phyloP scores from a whole-genome alignment of 2,113 vertebrate genomes.

The Aspidoscelis tigris region DNA sequence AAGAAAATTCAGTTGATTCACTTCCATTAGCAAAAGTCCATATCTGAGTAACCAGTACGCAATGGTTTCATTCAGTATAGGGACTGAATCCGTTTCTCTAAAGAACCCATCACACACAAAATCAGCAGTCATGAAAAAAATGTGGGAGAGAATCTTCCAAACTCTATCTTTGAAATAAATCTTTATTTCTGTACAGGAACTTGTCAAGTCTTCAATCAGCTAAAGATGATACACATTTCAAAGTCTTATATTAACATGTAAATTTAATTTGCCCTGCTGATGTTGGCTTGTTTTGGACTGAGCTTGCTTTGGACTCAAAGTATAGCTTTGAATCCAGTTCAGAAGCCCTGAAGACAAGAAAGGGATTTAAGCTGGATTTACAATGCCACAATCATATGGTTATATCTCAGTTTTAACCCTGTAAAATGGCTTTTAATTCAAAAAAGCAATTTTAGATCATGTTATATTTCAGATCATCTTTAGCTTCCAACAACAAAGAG shows the following conservation, averaged over 20 bases:
- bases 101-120: slow-evolving; percentile 8
- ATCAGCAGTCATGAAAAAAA: not conserved
- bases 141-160: slow-evolving; percentile 42
- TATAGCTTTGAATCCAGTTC: slow-evolving; percentile 2
- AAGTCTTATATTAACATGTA: not conserved
- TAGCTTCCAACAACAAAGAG: slow-evolving; percentile 63
- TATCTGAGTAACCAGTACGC: not conserved
- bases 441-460: not conserved
- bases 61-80: not conserved
- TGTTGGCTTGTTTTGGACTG: not conserved
- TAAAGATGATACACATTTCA: slow-evolving; percentile 48
- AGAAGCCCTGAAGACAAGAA: not conserved
- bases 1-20: not conserved
- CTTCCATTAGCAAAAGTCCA: not conserved
- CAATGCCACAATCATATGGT: not conserved
- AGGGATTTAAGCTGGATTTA: not conserved
- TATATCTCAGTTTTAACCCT: not conserved
- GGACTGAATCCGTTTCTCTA: not conserved
- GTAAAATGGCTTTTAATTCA: not conserved
- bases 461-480: slow-evolving; percentile 36
- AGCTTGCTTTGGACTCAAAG: not conserved
- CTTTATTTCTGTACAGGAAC: slow-evolving; percentile 9
- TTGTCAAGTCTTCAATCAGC: slow-evolving; percentile 66
- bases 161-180: slow-evolving; percentile 57
- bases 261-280: not conserved